Evolutionary conservation across 2,888 invertebrate genomes (phyloP).

Genomic region (Drosophila borborema): DNA sequence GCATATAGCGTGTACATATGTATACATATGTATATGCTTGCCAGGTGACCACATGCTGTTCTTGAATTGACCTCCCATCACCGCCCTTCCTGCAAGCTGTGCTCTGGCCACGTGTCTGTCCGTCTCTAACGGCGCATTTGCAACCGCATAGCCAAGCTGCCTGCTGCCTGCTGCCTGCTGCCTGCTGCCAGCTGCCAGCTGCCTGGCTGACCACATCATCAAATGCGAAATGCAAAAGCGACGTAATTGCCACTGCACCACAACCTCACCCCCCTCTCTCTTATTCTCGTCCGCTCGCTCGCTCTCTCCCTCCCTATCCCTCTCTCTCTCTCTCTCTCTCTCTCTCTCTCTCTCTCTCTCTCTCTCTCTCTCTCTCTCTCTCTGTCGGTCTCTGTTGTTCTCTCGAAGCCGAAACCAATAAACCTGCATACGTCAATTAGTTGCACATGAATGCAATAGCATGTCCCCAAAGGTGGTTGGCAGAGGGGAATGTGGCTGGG

Average conservation of each 20-base stretch:
- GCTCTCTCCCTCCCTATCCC: not conserved
- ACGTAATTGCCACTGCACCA: constrained; percentile 65
- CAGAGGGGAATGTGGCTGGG: not conserved
- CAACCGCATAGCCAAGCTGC: constrained; percentile 63
- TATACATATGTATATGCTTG: constrained; percentile 15
- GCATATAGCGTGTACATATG: not conserved
- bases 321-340: not conserved
- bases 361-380: not conserved
- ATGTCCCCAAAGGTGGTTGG: constrained; percentile 7
- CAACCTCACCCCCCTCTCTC: constrained; percentile 5
- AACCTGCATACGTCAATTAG: constrained; percentile 75
- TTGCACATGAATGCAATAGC: constrained; percentile 68
- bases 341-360: not conserved
- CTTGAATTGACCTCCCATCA: constrained; percentile 9
- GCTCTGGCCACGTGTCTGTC: constrained; percentile 5
- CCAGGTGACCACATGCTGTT: constrained; percentile 72
- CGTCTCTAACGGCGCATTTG: constrained; percentile 63
- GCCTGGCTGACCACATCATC: constrained; percentile 70
- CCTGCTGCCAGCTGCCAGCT: constrained; percentile 45
- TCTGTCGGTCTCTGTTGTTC: not conserved
- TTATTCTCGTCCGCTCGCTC: not conserved
- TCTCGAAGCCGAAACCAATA: constrained; percentile 65
- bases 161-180: constrained; percentile 31
- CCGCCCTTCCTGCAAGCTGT: constrained; percentile 2
- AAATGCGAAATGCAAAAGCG: constrained; percentile 69